Evolutionary conservation across 2,797 vertebrate genomes (phyloP).

Genomic region (Neosilurus mollespiculum): DNA sequence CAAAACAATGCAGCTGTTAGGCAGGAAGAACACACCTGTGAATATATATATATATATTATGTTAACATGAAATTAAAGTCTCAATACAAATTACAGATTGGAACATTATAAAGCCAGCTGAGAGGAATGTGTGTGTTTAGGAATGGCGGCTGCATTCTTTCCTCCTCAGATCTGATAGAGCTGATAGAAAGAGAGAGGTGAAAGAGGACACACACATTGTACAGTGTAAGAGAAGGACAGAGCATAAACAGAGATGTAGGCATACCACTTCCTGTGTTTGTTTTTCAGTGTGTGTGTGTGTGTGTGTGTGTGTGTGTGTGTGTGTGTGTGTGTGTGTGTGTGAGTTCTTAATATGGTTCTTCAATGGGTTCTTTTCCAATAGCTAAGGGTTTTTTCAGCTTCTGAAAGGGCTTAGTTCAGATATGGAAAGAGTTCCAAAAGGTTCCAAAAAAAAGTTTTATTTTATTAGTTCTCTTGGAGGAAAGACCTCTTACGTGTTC

Average conservation of each 20-base stretch:
- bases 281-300: conserved; percentile 15
- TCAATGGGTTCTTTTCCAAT: not conserved
- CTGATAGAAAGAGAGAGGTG: conserved; percentile 45
- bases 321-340: conserved; percentile 2
- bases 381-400: not conserved
- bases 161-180: conserved; percentile 44
- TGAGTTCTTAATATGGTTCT: not conserved
- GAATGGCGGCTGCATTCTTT: conserved; percentile 53
- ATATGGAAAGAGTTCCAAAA: not conserved
- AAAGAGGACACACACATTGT: conserved; percentile 34
- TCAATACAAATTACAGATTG: conserved; percentile 49
- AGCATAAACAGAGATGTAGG: conserved; percentile 45
- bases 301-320: conserved; percentile 8
- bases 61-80: conserved; percentile 49
- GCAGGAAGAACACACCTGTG: conserved; percentile 39
- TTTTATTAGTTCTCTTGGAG: not conserved
- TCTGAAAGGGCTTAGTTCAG: not conserved
- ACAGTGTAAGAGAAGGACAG: conserved; percentile 36
- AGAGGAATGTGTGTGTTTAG: conserved; percentile 48
- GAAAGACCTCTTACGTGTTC: not conserved
- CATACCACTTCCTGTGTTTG: conserved; percentile 41
- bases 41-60: conserved; percentile 24
- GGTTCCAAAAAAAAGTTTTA: not conserved
- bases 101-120: conserved; percentile 44
- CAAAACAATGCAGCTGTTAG: conserved; percentile 55